A percentile compares a stretch with the other conserved stretches of the same genome.
Conservation (phyloP, 92 coral and sea anemone genomes). For the Siderastrea radians region DNA sequence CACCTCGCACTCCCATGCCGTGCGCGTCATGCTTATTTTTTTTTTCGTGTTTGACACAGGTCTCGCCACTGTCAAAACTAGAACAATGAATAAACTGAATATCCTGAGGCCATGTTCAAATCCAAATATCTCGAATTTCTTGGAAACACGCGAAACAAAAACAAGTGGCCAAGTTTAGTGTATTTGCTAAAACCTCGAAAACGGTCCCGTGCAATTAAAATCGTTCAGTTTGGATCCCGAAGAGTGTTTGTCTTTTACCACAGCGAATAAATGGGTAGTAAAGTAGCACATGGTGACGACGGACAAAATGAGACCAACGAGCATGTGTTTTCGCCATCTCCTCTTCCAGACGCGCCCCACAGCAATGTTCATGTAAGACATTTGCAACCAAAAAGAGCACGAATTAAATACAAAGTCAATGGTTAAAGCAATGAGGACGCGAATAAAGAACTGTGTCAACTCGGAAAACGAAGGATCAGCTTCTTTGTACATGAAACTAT, state of each 20-base stretch:
- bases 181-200: slow-evolving; percentile 1
- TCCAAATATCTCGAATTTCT: no score
- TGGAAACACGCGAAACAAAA: no score
- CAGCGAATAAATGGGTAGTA: slow-evolving; percentile 42
- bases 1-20: no score
- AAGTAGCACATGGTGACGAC: slow-evolving; percentile 43
- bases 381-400: slow-evolving; percentile 54
- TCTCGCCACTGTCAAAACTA: no score
- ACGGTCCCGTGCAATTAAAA: slow-evolving; percentile 18
- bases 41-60: no score
- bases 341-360: slow-evolving; percentile 47
- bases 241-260: slow-evolving; percentile 7
- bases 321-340: slow-evolving; percentile 60
- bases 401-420: slow-evolving; percentile 66
- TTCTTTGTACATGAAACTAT: slow-evolving; percentile 58
- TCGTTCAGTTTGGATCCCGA: not conserved
- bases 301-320: slow-evolving; percentile 35
- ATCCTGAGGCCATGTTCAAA: no score
- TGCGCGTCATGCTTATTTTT: no score
- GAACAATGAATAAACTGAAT: no score
- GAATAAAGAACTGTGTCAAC: slow-evolving; percentile 50
- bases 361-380: slow-evolving; percentile 38
- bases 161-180: no score
- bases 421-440: slow-evolving; percentile 56
- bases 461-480: slow-evolving; percentile 19